Evolutionary conservation across 2,888 invertebrate species (phyloP).

Genomic region (Candidula unifasciata): DNA sequence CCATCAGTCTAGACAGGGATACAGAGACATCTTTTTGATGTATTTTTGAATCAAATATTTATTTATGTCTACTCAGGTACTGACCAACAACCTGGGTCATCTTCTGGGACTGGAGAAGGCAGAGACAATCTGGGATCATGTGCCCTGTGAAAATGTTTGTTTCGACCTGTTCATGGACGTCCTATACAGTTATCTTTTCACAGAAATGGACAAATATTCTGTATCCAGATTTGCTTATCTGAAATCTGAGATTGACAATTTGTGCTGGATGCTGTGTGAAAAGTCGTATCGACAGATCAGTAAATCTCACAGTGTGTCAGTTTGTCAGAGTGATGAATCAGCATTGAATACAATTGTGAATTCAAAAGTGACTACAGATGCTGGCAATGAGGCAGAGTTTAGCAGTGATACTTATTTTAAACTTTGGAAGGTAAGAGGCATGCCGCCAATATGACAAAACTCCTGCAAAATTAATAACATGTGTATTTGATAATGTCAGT

Average conservation of each 20-base stretch:
- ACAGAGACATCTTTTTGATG: no score
- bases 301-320: constrained; percentile 79
- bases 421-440: constrained; percentile 51
- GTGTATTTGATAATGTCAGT: no score
- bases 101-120: constrained; percentile 4
- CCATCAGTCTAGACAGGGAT: no score
- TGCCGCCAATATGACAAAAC: neutral
- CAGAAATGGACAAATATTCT: constrained; percentile 26
- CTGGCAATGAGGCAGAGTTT: constrained; percentile 24
- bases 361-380: neutral
- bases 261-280: constrained; percentile 89
- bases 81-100: constrained; percentile 18
- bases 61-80: neutral
- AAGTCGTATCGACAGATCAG: constrained; percentile 82
- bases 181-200: constrained; percentile 47
- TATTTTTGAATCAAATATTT: neutral
- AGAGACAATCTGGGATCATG: constrained; percentile 11
- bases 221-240: neutral
- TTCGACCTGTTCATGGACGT: constrained; percentile 5
- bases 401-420: constrained; percentile 82
- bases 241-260: constrained; percentile 82
- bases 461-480: no score
- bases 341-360: neutral
- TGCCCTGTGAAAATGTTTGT: neutral
- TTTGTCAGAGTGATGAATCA: neutral